phyloP scores from a whole-genome alignment of 2,888 invertebrate genomes.

The Saturnia pavonia region DNA sequence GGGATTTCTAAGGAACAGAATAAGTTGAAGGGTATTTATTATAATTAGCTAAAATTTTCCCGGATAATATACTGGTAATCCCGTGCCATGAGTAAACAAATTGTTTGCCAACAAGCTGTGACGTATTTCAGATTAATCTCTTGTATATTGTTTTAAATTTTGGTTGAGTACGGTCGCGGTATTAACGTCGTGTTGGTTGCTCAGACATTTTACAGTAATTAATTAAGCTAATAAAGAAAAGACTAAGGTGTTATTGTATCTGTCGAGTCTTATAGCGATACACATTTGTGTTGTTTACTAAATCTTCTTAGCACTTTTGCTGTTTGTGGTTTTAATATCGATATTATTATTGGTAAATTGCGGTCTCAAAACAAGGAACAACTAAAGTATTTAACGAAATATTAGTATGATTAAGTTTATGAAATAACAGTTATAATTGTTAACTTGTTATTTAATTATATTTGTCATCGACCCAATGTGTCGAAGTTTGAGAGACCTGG shows the following conservation, averaged over 20 bases:
- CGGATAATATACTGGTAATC: conserved; percentile 25
- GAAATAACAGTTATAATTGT: no score
- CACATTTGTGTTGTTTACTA: background rate
- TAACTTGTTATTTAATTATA: no score
- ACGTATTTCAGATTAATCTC: conserved; percentile 23
- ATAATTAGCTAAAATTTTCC: conserved; percentile 12
- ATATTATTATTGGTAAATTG: background rate
- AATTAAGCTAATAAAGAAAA: background rate
- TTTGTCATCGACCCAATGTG: no score
- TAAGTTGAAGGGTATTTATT: conserved; percentile 9
- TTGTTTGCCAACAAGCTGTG: conserved; percentile 24
- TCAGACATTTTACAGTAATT: background rate
- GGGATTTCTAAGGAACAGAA: background rate
- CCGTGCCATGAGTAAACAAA: conserved; percentile 19
- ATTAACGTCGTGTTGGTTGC: background rate
- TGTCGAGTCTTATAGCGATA: background rate
- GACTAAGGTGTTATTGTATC: background rate
- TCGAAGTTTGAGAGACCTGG: no score
- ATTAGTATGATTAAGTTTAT: no score
- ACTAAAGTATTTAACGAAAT: no score
- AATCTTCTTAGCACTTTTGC: background rate
- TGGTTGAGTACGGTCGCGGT: conserved; percentile 28
- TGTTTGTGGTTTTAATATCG: background rate
- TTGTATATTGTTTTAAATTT: conserved; percentile 33
- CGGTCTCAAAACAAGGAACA: background rate